These are phyloP conservation scores for Clupea harengus DNA, from an alignment of 2,113 vertebrate genomes.

Conservation along the genomic window DNA sequence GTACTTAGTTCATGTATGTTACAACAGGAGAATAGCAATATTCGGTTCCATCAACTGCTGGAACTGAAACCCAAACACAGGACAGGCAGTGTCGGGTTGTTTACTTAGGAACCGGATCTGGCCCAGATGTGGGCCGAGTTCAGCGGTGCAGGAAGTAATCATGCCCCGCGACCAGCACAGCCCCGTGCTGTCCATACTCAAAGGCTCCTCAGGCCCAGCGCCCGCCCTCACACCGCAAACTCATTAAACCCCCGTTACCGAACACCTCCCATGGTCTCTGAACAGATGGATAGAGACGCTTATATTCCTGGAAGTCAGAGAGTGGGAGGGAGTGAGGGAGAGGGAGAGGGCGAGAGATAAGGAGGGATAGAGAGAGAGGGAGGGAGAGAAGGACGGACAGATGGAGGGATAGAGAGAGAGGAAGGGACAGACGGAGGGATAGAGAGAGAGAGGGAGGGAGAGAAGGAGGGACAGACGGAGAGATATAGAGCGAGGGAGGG, in stretches of 20 bases:
- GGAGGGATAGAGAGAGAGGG: neutral
- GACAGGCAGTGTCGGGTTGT: too few relatives aligned
- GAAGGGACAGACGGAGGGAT: neutral
- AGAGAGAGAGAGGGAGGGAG: neutral
- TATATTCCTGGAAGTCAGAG: conserved; percentile 61
- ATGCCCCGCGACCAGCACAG: neutral
- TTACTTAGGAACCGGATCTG: neutral
- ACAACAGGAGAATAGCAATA: too few relatives aligned
- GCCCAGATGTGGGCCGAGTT: neutral
- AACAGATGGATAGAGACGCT: conserved; percentile 61
- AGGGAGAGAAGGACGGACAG: conserved; percentile 5
- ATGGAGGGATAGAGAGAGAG: neutral
- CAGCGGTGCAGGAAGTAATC: neutral
- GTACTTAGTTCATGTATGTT: too few relatives aligned
- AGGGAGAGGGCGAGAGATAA: conserved; percentile 32
- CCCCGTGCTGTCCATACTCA: neutral
- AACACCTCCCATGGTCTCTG: conserved; percentile 41
- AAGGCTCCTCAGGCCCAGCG: neutral
- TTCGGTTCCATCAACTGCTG: too few relatives aligned
- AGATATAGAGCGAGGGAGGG: conserved; percentile 20
- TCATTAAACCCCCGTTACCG: conserved; percentile 64
- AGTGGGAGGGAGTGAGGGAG: conserved; percentile 25
- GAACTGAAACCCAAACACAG: too few relatives aligned
- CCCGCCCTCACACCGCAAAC: conserved; percentile 20
- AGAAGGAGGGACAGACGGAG: neutral